These are phyloP conservation scores for Sinonovacula constricta DNA, from an alignment of 1,140 invertebrate species.

Conservation along the genomic window DNA sequence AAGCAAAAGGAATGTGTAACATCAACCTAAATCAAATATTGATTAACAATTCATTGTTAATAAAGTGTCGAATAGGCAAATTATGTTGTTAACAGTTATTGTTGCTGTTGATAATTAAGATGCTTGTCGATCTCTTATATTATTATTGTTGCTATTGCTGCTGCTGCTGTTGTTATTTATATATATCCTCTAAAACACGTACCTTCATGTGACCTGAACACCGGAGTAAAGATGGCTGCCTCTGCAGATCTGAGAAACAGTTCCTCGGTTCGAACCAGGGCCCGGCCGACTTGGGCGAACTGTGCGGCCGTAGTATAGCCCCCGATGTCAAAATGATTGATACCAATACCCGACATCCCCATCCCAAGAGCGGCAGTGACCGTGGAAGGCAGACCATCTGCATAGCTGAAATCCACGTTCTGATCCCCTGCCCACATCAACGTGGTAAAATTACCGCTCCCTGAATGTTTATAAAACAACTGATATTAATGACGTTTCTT, in stretches of 20 bases:
- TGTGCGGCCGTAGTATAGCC: conserved; percentile 75
- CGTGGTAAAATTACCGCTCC: conserved; percentile 67
- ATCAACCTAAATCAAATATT: too few relatives aligned
- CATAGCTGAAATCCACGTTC: conserved; percentile 77
- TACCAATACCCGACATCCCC: conserved; percentile 74
- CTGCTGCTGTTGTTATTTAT: too few relatives aligned
- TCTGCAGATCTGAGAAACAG: conserved; percentile 77
- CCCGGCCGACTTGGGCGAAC: conserved; percentile 37
- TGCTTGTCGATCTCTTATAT: too few relatives aligned
- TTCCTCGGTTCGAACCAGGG: conserved; percentile 68
- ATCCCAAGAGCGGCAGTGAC: conserved; percentile 72
- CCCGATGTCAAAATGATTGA: conserved; percentile 79
- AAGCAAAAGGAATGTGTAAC: too few relatives aligned
- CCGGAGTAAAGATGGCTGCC: conserved; percentile 77
- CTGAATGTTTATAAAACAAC: conserved; percentile 52
- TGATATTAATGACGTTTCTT: too few relatives aligned
- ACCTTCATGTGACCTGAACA: conserved; percentile 79
- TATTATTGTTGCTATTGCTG: too few relatives aligned
- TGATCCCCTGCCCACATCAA: conserved; percentile 79
- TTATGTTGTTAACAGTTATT: too few relatives aligned
- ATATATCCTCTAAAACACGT: too few relatives aligned
- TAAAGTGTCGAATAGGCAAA: too few relatives aligned
- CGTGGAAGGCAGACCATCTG: conserved; percentile 76
- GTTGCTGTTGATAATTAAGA: too few relatives aligned
- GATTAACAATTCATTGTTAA: too few relatives aligned